Evolutionary conservation across 2,113 vertebrate species (phyloP), one percentile per base, ranked within the genome.

Genomic region (Colinus virginianus): DNA sequence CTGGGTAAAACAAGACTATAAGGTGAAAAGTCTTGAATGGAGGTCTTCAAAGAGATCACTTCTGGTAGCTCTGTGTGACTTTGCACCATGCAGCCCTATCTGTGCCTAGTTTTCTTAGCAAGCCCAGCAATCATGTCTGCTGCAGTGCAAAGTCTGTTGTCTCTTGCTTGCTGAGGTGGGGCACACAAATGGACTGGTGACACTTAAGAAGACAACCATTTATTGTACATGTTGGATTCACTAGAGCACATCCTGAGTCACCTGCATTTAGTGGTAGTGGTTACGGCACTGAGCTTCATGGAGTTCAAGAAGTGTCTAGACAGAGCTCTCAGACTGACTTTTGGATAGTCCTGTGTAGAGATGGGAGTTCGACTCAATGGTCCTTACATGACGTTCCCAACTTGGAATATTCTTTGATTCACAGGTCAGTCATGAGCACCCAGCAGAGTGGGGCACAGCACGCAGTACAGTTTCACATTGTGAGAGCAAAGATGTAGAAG

Each of bases 391-490:
- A 53, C 25, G 28, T 26, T 53, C 16, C 51, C 51, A 53, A 17
- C 51, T 53, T 17, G 26, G 51, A 26, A 53, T 53, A 30, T 36
- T 36, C 36, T 53, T 9, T 53, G 51, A 53, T 45, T 3, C 78
- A 36, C 16, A 13, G 21, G 16, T 64, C 48, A n/a, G 46, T 28
- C 1, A 0, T 26, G 36, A 58, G 45, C 7, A 1, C 36, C 21
- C 5, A 3, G 11, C 11, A n/a, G 14, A 78, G 16, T 4, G 66
- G 46, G n/a, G 20, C 36, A 59, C 36, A 46, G n/a, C 40, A 45
- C 43, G 9, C 8, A 14, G 30, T 7, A 30, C 23, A 64, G 38
- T n/a, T 56, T 40, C 26, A 4, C 45, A 6, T 1, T 48, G 45
- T 67, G 46, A 46, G 59, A 51, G 49, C 16, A 77, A 55, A 46